Percentiles rank a stretch among this genome's conserved stretches.
These are phyloP conservation scores for Hydrozoanthus tunicans DNA, from an alignment of 64 coral and sea anemone species.

Conservation along the genomic window DNA sequence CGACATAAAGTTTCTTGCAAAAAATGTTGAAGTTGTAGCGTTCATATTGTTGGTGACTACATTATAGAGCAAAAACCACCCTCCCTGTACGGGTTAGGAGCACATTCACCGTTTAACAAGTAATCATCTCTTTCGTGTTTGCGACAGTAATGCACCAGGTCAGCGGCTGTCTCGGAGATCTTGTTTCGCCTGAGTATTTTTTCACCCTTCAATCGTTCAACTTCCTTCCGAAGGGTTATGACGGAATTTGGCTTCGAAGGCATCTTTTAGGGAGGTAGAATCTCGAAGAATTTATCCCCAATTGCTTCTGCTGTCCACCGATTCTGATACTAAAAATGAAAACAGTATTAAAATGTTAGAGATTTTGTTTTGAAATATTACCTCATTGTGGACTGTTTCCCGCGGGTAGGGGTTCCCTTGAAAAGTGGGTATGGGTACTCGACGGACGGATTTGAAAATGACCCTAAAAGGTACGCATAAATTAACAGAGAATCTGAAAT, in stretches of 20 bases:
- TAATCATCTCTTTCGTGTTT: slow-evolving; percentile 67
- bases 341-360: too few species aligned
- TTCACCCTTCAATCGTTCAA: slow-evolving; percentile 59
- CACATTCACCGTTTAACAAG: slow-evolving; percentile 14
- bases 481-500: too few species aligned
- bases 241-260: neutral
- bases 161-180: slow-evolving; percentile 69
- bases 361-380: too few species aligned
- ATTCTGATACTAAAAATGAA: too few species aligned
- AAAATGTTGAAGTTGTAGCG: neutral
- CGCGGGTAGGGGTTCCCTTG: too few species aligned
- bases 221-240: slow-evolving; percentile 49
- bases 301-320: too few species aligned
- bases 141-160: slow-evolving; percentile 73
- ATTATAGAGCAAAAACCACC: slow-evolving; percentile 47
- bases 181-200: slow-evolving; percentile 45
- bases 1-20: too few species aligned
- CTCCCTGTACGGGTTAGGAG: slow-evolving; percentile 63
- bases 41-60: neutral
- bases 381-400: too few species aligned
- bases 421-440: too few species aligned
- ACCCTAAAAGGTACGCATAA: too few species aligned
- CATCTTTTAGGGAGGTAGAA: neutral
- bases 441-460: too few species aligned
- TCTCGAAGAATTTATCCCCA: too few species aligned